Evolutionary conservation across 2,797 vertebrate species (phyloP).

Genomic region (Galago senegalensis): DNA sequence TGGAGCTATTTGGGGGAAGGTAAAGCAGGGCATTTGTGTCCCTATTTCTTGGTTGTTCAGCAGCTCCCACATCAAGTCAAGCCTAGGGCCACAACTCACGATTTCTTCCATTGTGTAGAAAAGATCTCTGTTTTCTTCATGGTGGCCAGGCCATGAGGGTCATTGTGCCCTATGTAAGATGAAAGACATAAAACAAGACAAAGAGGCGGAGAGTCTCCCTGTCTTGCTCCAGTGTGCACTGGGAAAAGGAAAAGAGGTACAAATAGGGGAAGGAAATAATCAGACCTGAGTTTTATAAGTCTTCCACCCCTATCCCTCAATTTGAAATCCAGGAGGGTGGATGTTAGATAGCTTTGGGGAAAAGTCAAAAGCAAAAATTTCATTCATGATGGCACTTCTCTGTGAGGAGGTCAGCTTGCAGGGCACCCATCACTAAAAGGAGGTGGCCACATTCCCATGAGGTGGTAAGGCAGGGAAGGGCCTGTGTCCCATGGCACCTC

Average conservation of each 20-base stretch:
- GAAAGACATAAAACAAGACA: not conserved
- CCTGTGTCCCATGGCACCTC: not conserved
- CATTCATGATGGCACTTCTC: not conserved
- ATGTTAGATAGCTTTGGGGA: not conserved
- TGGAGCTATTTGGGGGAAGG: not conserved
- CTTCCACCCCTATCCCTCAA: too few species aligned
- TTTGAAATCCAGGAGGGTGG: not conserved
- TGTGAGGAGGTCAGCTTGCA: not conserved
- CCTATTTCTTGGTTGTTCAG: not conserved
- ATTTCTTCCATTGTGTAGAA: not conserved
- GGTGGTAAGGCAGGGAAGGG: not conserved
- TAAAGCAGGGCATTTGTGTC: slow-evolving; percentile 4
- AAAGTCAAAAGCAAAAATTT: not conserved
- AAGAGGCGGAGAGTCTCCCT: not conserved
- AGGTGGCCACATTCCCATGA: not conserved
- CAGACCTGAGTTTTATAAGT: not conserved
- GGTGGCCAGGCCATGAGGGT: not conserved
- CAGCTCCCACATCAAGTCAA: not conserved
- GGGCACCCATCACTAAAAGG: not conserved
- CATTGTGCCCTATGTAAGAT: not conserved
- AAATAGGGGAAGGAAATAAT: slow-evolving; percentile 11
- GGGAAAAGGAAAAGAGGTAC: not conserved
- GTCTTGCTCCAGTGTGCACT: not conserved
- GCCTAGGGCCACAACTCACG: not conserved
- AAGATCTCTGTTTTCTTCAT: not conserved